Conservation (phyloP, 30 jellyfish, hydroid and myxozoan genomes). For the Pseudorhiza aurosa region DNA sequence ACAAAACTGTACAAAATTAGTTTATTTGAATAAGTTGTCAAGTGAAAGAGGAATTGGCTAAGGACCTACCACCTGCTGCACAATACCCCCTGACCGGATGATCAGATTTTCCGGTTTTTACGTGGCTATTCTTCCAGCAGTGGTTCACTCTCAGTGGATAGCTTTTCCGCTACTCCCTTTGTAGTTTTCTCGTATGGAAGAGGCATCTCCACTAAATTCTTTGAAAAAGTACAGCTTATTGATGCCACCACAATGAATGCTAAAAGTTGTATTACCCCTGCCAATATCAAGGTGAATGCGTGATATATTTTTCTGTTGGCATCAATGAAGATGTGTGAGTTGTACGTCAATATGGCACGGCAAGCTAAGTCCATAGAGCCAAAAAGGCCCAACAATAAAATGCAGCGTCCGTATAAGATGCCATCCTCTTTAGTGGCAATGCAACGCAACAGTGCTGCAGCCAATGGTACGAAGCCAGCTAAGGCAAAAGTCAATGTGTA, state of each 20-base stretch:
- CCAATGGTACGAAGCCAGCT: constrained; percentile 40
- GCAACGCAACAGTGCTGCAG: constrained; percentile 33
- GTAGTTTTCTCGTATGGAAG: background rate
- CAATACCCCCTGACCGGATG: background rate
- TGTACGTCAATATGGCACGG: constrained; percentile 27
- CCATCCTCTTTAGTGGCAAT: constrained; percentile 41
- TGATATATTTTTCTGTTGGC: constrained; percentile 32
- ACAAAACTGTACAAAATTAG: too few relatives aligned
- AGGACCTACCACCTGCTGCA: background rate
- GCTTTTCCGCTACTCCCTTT: background rate
- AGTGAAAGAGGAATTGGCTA: too few relatives aligned
- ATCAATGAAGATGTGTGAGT: background rate
- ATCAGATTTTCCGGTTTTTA: background rate
- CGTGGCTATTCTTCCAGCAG: background rate
- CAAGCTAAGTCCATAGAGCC: constrained; percentile 6
- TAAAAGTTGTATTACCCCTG: constrained; percentile 23
- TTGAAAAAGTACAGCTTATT: constrained; percentile 40
- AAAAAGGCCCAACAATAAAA: constrained; percentile 26
- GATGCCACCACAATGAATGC: constrained; percentile 62
- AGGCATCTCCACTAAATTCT: constrained; percentile 44
- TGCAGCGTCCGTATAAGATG: background rate
- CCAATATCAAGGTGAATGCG: constrained; percentile 22
- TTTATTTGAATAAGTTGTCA: too few relatives aligned
- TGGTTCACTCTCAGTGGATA: background rate
- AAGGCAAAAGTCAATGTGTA: constrained; percentile 17